These are phyloP conservation scores for Acrossocheilus wenchowensis DNA, from an alignment of 2,797 vertebrate genomes.

Conservation along the genomic window DNA sequence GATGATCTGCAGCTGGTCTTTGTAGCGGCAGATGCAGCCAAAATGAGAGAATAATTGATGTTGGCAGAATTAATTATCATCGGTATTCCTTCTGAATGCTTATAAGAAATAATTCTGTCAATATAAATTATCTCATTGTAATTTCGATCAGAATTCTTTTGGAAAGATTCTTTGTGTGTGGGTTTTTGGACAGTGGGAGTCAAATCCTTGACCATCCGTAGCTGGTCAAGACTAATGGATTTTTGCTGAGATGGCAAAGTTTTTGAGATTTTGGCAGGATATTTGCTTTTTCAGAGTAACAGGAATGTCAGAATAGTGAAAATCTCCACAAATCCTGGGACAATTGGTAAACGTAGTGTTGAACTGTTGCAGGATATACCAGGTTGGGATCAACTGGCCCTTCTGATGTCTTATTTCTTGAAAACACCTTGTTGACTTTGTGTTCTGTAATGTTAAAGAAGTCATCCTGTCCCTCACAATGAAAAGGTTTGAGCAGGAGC, in stretches of 20 bases:
- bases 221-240: background rate
- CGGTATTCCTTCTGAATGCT: conserved; percentile 2
- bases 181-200: background rate
- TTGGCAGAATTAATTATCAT: conserved; percentile 3
- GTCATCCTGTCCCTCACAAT: background rate
- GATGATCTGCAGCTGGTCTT: conserved; percentile 17
- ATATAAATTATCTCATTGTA: background rate
- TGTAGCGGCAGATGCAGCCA: conserved; percentile 8
- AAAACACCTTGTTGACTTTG: conserved; percentile 1
- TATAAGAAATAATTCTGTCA: background rate
- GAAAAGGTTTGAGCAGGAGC: conserved; percentile 15
- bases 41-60: conserved; percentile 9
- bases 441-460: background rate
- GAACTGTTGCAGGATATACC: background rate
- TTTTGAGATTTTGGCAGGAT: background rate
- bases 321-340: background rate
- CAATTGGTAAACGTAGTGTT: background rate
- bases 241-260: background rate
- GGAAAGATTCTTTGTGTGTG: background rate
- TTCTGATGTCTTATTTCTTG: background rate
- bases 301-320: background rate
- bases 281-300: background rate
- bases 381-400: background rate
- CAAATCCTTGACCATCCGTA: background rate
- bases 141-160: background rate